Conservation (phyloP, 2,113 vertebrate genomes). For the Podarcis cretensis region DNA sequence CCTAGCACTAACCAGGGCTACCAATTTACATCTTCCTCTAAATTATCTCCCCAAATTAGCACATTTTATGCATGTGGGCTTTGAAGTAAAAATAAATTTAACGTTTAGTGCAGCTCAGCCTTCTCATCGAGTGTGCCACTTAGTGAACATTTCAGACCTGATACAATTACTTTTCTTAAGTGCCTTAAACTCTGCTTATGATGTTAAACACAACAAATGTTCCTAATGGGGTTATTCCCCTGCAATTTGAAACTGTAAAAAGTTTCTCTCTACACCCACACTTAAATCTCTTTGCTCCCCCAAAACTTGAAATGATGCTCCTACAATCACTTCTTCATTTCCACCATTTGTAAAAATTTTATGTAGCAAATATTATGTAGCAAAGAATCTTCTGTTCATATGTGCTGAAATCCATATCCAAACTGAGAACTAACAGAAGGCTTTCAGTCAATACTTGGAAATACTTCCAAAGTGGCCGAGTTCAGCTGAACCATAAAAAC, state of each 20-base stretch:
- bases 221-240: not conserved
- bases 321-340: not conserved
- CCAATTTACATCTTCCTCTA: constrained; percentile 19
- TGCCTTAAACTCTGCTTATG: not conserved
- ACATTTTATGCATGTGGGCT: constrained; percentile 22
- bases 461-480: not conserved
- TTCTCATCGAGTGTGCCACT: not conserved
- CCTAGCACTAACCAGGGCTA: not conserved
- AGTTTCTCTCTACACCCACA: too few species aligned
- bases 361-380: not conserved
- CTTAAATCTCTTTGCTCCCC: not conserved
- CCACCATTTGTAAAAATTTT: not conserved
- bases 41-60: constrained; percentile 26
- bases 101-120: not conserved
- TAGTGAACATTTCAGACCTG: not conserved
- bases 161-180: not conserved
- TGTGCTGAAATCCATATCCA: not conserved
- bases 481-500: not conserved
- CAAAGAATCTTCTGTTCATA: not conserved
- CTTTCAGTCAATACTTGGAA: not conserved
- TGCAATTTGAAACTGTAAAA: not conserved
- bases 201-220: not conserved
- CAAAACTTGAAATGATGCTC: not conserved
- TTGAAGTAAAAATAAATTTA: constrained; percentile 15
- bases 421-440: not conserved